Conservation (phyloP, 2,888 invertebrate species). For the Cheilosia soror region DNA sequence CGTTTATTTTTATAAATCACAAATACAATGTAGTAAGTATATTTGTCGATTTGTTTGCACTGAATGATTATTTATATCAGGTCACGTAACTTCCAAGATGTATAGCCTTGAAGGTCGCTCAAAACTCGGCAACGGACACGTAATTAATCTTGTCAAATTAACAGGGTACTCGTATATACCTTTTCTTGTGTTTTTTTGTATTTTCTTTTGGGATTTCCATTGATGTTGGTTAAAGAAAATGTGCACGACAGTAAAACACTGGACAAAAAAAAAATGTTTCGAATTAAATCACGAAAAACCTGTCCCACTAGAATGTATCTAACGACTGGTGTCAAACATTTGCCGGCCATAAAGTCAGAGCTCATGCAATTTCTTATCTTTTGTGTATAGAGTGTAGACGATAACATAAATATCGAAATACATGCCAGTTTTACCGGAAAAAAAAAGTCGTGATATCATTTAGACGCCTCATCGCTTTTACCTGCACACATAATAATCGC, state of each 20-base stretch:
- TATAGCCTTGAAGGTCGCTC: neutral
- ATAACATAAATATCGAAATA: constrained; percentile 31
- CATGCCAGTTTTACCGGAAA: constrained; percentile 24
- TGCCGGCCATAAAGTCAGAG: neutral
- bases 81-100: constrained; percentile 15
- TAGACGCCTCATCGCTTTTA: too few relatives aligned
- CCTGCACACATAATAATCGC: too few relatives aligned
- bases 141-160: neutral
- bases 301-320: constrained; percentile 14
- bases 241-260: neutral
- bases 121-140: constrained; percentile 2
- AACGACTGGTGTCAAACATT: constrained; percentile 4
- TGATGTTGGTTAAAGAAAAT: neutral
- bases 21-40: too few relatives aligned
- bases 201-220: constrained; percentile 7
- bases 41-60: constrained; percentile 1
- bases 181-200: constrained; percentile 15
- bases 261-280: neutral
- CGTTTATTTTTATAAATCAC: neutral
- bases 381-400: neutral
- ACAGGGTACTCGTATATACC: neutral
- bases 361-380: constrained; percentile 22
- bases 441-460: constrained; percentile 17
- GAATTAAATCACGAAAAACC: constrained; percentile 9
- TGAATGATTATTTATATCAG: neutral